Evolutionary conservation across 1,140 invertebrate species (phyloP), one percentile per base, ranked within the genome.

Genomic region (Trichonephila inaurata): DNA sequence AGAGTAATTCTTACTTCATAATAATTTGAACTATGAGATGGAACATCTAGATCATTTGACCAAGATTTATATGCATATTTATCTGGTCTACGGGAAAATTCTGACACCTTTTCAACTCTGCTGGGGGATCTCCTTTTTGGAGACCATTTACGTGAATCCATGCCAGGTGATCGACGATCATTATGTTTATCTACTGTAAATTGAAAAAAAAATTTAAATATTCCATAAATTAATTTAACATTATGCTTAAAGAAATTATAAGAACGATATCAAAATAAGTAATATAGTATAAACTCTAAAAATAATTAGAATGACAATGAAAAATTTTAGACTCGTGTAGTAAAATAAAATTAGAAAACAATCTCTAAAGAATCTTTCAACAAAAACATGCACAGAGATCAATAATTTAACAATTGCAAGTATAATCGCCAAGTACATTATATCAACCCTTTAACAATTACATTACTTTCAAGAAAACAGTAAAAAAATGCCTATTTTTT

Each of bases 1-100:
- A 51, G 10, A 51, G 10, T 10, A 51, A 51, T 1, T 51, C 51
- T 51, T 69, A 89, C 88, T 14, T 69, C 40, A 51, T 69, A 89
- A 18, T 89, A 89, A 40, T 33, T 69, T 28, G 88, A 72, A 51
- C 24, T 72, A n/a, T 21, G n/a, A 7, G 81, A 44, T 21, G 62
- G n/a, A 24, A 14, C 16, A 66, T 85, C 60, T 18, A 10, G 16
- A 18, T 66, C 69, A 24, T 83, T 60, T 28, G 62, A 24, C 77
- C 81, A 85, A 18, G 77, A 24, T 33, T 91, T 91, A 82, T 82
- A 91, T 82, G 18, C 6, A 60, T 91, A 91, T 82, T 91, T 91
- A 82, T 91, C 89, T n/a, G 58, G 58, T 19, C 21, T 81, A 12
- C 77, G 89, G 16, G 89, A 91, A 91, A 40, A 91, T 40, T 83